Base-by-base conservation (phyloP, 1,140 invertebrate species). In the Galleria mellonella region DNA sequence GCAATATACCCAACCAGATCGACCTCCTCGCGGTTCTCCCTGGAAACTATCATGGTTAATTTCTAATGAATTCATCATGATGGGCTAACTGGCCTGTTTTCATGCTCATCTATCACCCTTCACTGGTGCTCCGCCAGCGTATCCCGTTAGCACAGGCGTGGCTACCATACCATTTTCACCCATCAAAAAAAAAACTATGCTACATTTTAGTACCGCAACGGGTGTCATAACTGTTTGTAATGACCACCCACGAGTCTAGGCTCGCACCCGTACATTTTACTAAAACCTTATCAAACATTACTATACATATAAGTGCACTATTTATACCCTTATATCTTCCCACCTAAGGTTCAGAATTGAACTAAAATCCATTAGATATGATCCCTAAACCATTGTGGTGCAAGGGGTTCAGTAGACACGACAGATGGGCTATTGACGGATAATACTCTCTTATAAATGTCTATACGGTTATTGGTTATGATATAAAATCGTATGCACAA, bases 401-500 rank as follows among this genome's bases (percentile, higher is more conserved):
- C 4, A 17, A 48, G 39, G 39, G 41, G 43, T 10, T 43, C 23
- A 29, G 30, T 32, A 23, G 47, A 36, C 43, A 49, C 66, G 69
- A 69, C 77, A 82, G 77, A 82, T 82, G 77, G 74, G 66, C 67
- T 43, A 47, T 61, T 47, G 32, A 37, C 55, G 57, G 69, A 65
- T 78, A 71, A 76, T 71, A 72, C 68, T 56, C 40, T 48, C 67
- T 55, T 39, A 33, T 59, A 41, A 49, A 59, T 41, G 15, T 40
- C 32, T 14, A 32, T 30, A 37, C 28, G 46, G 45, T 51, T 53
- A 64, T 67, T 63, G 55, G 69, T 64, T 67, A 64, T 68, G 56
- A 65, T 51, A 52, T 59, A 62, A 63, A 51, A 51, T 53, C 50
- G 40, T 47, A 47, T 45, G 30, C 42, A 43, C 41, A 54, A 52